Evolutionary conservation across 2,113 vertebrate species (phyloP).

Genomic region (Gymnobelideus leadbeateri): DNA sequence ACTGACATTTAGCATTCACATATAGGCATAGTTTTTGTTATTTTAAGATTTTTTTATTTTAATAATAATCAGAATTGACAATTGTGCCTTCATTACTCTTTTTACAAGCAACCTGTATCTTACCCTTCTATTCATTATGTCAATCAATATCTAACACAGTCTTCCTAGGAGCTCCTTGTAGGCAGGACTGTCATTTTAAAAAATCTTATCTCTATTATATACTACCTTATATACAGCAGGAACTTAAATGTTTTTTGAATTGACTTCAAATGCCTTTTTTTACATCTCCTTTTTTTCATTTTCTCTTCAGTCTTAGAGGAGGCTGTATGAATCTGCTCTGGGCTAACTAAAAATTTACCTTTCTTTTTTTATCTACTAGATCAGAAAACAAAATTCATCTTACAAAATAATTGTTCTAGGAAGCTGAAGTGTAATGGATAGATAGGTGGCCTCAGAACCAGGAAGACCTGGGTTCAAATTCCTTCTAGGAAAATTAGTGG

Average conservation of each 20-base stretch:
- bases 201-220: background rate
- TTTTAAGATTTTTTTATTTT: background rate
- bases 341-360: background rate
- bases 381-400: conserved; percentile 51
- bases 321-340: background rate
- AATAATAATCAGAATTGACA: conserved; percentile 32
- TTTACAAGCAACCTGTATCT: background rate
- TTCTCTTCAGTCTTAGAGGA: background rate
- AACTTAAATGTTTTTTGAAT: background rate
- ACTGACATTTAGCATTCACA: background rate
- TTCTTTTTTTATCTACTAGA: conserved; percentile 28
- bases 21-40: background rate
- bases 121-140: conserved; percentile 30
- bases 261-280: background rate
- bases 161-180: background rate
- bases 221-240: background rate
- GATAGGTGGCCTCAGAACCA: background rate
- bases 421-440: background rate
- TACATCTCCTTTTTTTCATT: background rate
- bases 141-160: background rate
- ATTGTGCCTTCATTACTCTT: conserved; percentile 22
- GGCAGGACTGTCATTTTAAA: background rate
- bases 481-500: background rate
- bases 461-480: background rate
- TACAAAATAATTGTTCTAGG: conserved; percentile 52